Base-by-base conservation (phyloP, 2,888 invertebrate species). In the Masnerella sp. region DNA sequence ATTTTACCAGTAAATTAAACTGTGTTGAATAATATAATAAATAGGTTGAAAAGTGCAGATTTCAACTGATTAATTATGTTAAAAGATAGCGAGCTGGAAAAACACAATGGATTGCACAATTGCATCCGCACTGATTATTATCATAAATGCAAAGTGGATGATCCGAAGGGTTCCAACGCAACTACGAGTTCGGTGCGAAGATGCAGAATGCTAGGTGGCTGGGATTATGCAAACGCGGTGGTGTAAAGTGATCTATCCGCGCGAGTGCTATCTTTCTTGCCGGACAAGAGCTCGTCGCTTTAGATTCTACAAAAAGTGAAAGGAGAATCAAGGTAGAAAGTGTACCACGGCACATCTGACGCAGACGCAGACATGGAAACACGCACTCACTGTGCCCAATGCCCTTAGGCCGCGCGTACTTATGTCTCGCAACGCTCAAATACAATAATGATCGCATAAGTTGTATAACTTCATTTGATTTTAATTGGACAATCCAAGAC, bases 261-360 rank as follows among this genome's bases (percentile, higher is more conserved):
- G 62, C 54, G 62, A 62, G 68, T 68, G 68, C 65, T 62, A 70
- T 73, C 71, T 67, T 68, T 72, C 49, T 65, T 58, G 62, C 67
- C 67, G 62, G 64, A 64, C 70, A 52, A 56, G 64, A 71, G 62
- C 43, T 74, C 68, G 65, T 73, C 67, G 70, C 67, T 68, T 67
- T 62, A 69, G 74, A 77, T 77, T 65, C 74, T 75, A 62, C 73
- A 75, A 51, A 77, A 80, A 82, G 83, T 83, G 83, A 83, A 83
- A 83, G 83, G 83, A 78, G 81, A 81, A 80, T 81, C 76, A 77
- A 74, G 74, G 77, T 77, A 74, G 81, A 83, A 80, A 83, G 82
- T 80, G 76, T 79, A 80, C 74, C 75, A 34, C 64, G 64, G 65
- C 56, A 52, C 73, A 73, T 68, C 73, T 30, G 43, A 73, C 32